These are phyloP conservation scores for Scleropages formosus DNA, from an alignment of 2,797 vertebrate genomes.

Conservation along the genomic window DNA sequence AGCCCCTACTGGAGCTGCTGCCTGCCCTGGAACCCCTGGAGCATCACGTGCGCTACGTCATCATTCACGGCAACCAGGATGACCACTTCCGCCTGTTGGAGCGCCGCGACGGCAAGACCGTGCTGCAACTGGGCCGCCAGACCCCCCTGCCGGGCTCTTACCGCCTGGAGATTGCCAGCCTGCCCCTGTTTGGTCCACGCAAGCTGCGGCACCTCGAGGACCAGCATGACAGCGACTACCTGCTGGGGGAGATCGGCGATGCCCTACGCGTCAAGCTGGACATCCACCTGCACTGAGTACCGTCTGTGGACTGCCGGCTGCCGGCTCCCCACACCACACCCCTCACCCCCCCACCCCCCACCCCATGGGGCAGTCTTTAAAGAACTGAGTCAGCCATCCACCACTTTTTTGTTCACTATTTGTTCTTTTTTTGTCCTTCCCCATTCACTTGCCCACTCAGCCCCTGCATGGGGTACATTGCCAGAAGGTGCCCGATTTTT, in stretches of 20 bases:
- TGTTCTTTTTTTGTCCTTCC: conserved; percentile 50
- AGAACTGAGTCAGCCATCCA: conserved; percentile 65
- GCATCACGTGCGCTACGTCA: conserved; percentile 77
- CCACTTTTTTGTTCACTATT: conserved; percentile 59
- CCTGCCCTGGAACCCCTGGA: conserved; percentile 81
- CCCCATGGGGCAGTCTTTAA: conserved; percentile 38
- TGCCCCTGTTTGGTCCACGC: conserved; percentile 72
- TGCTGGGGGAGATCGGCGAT: conserved; percentile 76
- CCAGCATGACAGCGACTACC: conserved; percentile 81
- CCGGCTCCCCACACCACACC: conserved; percentile 35
- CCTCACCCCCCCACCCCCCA: background rate
- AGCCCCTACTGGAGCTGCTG: conserved; percentile 83
- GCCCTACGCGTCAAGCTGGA: conserved; percentile 85
- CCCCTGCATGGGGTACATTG: conserved; percentile 50
- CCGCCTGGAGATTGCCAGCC: conserved; percentile 81
- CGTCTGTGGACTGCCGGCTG: conserved; percentile 57
- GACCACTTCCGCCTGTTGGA: conserved; percentile 83
- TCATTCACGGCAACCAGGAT: conserved; percentile 73
- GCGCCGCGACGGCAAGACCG: conserved; percentile 76
- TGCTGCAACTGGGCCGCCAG: conserved; percentile 75
- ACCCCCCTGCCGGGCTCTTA: conserved; percentile 74
- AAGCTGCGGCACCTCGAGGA: conserved; percentile 74
- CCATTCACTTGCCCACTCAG: conserved; percentile 38
- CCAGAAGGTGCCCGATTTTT: conserved; percentile 59
- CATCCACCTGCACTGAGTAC: conserved; percentile 82